Evolutionary conservation across 2,113 vertebrate genomes (phyloP), one percentile per base, ranked within the genome.

Genomic region (Apaloderma vittatum): DNA sequence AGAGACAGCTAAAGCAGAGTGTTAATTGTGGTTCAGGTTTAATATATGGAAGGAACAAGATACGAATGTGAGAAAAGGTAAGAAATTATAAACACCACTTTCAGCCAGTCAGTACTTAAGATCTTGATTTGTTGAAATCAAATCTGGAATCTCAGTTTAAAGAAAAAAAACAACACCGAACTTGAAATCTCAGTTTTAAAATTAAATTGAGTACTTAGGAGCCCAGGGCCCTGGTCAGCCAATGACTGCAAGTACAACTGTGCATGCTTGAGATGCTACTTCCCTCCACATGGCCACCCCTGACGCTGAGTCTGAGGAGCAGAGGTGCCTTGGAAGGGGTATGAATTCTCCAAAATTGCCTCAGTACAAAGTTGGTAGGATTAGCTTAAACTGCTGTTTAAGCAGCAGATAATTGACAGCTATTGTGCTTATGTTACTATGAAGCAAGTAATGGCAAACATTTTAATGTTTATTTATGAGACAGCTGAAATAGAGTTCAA

Each of bases 391-490:
- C 15, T 75, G 55, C 73, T 78, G 10, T 63, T 81, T 48, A 78
- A 80, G 9, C 29, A 37, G 67, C 72, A 76, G 27, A 11, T n/a
- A 62, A 74, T 45, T 79, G 67, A 43, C 54, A 80, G 26, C n/a
- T 87, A 37, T 72, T 12, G 5, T 86, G 72, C 20, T 84, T 84
- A 12, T 5, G 19, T 54, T 93, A 49, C 52, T 80, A 36, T 22
- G 57, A 80, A 71, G 59, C 43, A 88, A 93, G 63, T 27, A 55
- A 59, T 36, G 30, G 29, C 62, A 88, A 89, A 77, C 52, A 36
- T 49, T 92, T 88, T 71, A 71, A 40, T 51, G 62, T 52, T 90
- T 26, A 52, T 71, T 94, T 89, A 71, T 78, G 80, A 93, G 59
- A 79, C 72, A 80, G 51, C 36, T 67, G 72, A 90, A 79, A 82